Conservation (phyloP, 2,888 invertebrate species). For the Cataglyphis rosenhaueri region DNA sequence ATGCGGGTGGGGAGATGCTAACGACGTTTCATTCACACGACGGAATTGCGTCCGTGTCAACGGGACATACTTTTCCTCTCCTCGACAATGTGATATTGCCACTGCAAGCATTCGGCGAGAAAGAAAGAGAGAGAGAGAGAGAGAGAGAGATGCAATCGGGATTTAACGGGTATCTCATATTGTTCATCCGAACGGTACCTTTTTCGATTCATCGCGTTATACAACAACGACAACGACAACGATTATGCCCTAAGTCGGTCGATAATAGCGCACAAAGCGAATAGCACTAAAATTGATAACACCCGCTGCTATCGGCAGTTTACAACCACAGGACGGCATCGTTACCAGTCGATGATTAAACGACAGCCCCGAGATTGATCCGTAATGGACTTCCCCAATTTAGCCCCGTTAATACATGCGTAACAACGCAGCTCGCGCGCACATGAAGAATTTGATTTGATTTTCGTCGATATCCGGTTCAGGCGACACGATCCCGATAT, state of each 20-base stretch:
- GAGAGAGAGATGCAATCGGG: not conserved
- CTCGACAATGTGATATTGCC: not conserved
- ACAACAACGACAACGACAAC: not conserved
- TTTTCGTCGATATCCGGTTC: not conserved
- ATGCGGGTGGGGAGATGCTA: slow-evolving; percentile 26
- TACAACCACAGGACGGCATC: slow-evolving; percentile 13
- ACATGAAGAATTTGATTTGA: not conserved
- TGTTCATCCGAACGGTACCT: not conserved
- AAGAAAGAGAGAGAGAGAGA: not conserved
- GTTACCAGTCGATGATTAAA: slow-evolving; percentile 45
- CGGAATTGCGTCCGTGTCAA: slow-evolving; percentile 11
- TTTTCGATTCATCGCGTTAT: not conserved
- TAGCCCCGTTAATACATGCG: not conserved
- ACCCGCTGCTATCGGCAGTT: slow-evolving; percentile 27
- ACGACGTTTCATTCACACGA: slow-evolving; percentile 36
- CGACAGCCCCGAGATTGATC: slow-evolving; percentile 45
- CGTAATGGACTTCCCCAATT: slow-evolving; percentile 42
- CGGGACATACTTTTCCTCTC: not conserved
- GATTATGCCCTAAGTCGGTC: not conserved
- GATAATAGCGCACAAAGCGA: slow-evolving; percentile 20
- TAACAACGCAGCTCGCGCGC: not conserved
- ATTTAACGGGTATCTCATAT: slow-evolving; percentile 1
- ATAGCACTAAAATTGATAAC: slow-evolving; percentile 47
- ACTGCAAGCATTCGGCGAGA: not conserved
- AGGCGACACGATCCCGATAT: slow-evolving; percentile 20